phyloP scores from a whole-genome alignment of 2,113 vertebrate species.

The Saccopteryx bilineata region DNA sequence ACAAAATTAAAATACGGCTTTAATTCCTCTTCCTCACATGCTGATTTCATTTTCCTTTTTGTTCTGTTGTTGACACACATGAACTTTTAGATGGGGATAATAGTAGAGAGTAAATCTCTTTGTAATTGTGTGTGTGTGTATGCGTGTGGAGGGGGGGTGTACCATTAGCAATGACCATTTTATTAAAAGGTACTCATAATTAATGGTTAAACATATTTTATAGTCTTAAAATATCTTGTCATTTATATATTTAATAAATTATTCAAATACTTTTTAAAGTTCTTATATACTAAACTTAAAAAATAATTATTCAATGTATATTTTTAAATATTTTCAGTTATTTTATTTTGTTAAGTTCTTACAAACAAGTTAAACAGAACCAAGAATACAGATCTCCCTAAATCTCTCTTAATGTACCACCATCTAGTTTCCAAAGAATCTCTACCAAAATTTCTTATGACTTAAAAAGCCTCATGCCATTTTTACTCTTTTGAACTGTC shows the following conservation, averaged over 20 bases:
- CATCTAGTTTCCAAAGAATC: background rate
- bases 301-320: background rate
- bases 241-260: background rate
- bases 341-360: background rate
- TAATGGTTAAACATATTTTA: background rate
- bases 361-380: background rate
- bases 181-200: background rate
- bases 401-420: background rate
- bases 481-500: background rate
- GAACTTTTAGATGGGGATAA: background rate
- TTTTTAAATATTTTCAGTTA: conserved; percentile 22
- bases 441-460: background rate
- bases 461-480: background rate
- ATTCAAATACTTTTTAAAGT: background rate
- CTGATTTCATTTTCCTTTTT: background rate
- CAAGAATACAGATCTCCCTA: background rate
- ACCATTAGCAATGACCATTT: background rate
- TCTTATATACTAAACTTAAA: background rate
- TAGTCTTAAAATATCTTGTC: background rate
- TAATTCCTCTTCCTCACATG: background rate
- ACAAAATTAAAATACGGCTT: background rate
- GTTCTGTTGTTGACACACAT: background rate
- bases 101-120: background rate
- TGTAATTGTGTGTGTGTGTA: background rate
- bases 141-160: background rate